Percentiles rank a stretch among this genome's conserved stretches.
These are phyloP conservation scores for Digitonthophagus gazella DNA, from an alignment of 2,888 invertebrate genomes.

Conservation along the genomic window DNA sequence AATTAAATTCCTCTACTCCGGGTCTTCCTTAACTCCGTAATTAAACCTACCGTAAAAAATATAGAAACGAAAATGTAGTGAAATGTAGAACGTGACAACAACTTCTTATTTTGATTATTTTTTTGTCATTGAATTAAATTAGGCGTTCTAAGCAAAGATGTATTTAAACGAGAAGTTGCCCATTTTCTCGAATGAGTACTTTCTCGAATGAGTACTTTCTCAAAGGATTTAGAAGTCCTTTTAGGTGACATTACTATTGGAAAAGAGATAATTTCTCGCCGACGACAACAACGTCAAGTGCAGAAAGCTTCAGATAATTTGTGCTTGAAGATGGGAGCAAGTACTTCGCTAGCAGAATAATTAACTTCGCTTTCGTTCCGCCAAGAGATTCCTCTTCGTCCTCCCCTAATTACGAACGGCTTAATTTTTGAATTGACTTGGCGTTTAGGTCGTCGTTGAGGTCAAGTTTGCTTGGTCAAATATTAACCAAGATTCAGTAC, in stretches of 20 bases:
- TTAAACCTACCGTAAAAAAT: not conserved
- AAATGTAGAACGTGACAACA: not conserved
- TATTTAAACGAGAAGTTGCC: not conserved
- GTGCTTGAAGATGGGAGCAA: slow-evolving; percentile 9
- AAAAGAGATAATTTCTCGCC: not conserved
- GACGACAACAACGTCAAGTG: slow-evolving; percentile 4
- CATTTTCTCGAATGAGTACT: no score
- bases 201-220: not conserved
- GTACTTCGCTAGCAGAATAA: not conserved
- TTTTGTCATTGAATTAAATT: not conserved
- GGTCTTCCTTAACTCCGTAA: not conserved
- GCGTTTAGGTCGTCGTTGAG: not conserved
- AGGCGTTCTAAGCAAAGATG: not conserved
- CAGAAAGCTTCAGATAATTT: slow-evolving; percentile 3
- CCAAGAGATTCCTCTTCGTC: slow-evolving; percentile 1
- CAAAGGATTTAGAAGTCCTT: not conserved
- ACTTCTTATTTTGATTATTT: not conserved
- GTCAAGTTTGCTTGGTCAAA: slow-evolving; percentile 1
- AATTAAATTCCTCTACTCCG: slow-evolving; percentile 10
- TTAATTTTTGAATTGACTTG: slow-evolving; percentile 16
- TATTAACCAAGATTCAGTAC: slow-evolving; percentile 3
- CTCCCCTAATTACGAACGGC: slow-evolving; percentile 3
- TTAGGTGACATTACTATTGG: not conserved
- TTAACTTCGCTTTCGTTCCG: slow-evolving; percentile 9
- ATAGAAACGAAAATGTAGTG: no score